Evolutionary conservation across 2,888 invertebrate genomes (phyloP).

Genomic region (Liopterus haemorrhoidalis): DNA sequence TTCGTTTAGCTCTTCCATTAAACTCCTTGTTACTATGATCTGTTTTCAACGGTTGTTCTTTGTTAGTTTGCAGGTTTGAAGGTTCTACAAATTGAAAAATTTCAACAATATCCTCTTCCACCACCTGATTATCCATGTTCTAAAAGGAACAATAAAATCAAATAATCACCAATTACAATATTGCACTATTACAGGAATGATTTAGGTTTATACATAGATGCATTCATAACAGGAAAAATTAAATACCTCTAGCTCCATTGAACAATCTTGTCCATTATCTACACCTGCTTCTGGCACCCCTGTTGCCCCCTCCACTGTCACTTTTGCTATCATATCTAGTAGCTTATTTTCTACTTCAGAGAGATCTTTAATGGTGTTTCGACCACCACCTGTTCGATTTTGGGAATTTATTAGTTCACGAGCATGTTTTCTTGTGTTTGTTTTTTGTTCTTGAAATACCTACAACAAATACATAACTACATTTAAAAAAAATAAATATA

Average conservation of each 20-base stretch:
- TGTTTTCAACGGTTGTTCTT: no score
- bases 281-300: not conserved
- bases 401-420: constrained; percentile 2
- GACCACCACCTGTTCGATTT: constrained; percentile 4
- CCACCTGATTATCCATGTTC: no score
- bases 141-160: no score
- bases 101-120: no score
- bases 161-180: no score
- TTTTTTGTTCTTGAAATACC: constrained; percentile 6
- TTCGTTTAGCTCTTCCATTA: not conserved
- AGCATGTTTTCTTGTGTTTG: not conserved
- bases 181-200: no score
- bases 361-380: not conserved
- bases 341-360: not conserved
- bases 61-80: no score
- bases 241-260: no score
- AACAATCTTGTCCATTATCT: not conserved
- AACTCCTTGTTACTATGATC: not conserved
- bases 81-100: no score
- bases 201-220: no score
- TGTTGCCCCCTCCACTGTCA: not conserved
- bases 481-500: not conserved
- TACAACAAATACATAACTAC: not conserved
- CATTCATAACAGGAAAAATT: no score
- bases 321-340: not conserved